Evolutionary conservation across 2,888 invertebrate species (phyloP), one percentile per base, ranked within the genome.

Genomic region (Abrostola tripartita): DNA sequence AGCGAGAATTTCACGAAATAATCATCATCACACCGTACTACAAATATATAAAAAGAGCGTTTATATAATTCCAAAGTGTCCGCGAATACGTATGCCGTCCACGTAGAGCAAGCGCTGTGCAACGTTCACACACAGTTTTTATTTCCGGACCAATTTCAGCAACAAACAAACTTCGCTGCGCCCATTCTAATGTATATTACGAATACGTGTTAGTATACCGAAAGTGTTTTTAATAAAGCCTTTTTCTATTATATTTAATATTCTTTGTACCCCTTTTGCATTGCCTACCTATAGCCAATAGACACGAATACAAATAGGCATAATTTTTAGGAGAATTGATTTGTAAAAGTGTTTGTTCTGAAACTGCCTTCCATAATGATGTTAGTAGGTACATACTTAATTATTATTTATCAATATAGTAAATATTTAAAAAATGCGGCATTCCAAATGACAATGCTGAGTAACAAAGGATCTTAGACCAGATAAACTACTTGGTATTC

Each of bases 121-220:
- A 86, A 68, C 85, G 80, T 84, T 85, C 83, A 83, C 85, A 86
- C 84, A 86, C 83, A 88, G 82, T 87, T 88, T 89, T 88, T 88
- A 88, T 88, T 87, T 85, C 87, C 86, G 79, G 76, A 69, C 73
- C 82, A 80, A 79, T 82, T 81, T 74, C 68, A 74, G 71, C 74
- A 78, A 82, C 87, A 85, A 87, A 86, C 87, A 85, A 80, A 83
- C 83, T 82, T 81, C 82, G 76, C 72, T 76, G 65, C 58, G 58
- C 65, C 53, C 65, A 68, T 81, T 74, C 71, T 76, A 77, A 71
- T 78, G 65, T 74, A 73, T 74, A 71, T 75, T 78, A 65, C 68
- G 65, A 78, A 75, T 76, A 74, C 75, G 70, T 78, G 76, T 54
- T 24, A n/a, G n/a, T 44, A 68, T 55, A 50, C 58, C 52, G 53